Evolutionary conservation across 2,797 vertebrate genomes (phyloP).

Genomic region (Lepus oiostolus): DNA sequence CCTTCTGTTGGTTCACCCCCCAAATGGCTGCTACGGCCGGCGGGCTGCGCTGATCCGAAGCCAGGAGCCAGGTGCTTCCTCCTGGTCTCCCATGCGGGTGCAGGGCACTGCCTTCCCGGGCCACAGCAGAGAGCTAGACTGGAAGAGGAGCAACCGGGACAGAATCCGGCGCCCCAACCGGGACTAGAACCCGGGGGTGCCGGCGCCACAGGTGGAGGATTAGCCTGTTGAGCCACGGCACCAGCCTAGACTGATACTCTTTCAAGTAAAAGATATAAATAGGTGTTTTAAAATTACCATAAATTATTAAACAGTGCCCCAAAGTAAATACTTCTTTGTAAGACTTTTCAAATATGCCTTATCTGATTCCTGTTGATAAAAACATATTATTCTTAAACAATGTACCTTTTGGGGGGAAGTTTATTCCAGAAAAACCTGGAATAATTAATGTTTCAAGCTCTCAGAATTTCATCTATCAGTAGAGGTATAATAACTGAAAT

Average conservation of each 20-base stretch:
- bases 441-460: constrained; percentile 4
- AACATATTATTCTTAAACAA: constrained; percentile 17
- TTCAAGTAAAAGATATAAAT: neutral
- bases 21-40: no score
- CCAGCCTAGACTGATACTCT: neutral
- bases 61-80: no score
- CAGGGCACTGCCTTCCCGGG: no score
- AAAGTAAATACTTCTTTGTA: constrained; percentile 39
- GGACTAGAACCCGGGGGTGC: no score
- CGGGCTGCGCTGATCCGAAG: accelerated
- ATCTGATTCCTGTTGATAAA: neutral
- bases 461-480: neutral
- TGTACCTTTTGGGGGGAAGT: neutral
- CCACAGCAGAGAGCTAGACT: no score
- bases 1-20: no score
- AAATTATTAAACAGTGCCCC: constrained; percentile 20
- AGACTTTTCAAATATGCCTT: neutral
- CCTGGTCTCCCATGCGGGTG: no score
- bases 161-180: no score
- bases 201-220: no score
- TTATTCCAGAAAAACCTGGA: constrained; percentile 13
- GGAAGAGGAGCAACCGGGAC: no score
- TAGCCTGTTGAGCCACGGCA: no score
- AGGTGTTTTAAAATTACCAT: constrained; percentile 30
- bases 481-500: neutral